A percentile compares a stretch with the other conserved stretches of the same genome.
phyloP scores from a whole-genome alignment of 2,113 vertebrate genomes.

The Corythaeola cristata region DNA sequence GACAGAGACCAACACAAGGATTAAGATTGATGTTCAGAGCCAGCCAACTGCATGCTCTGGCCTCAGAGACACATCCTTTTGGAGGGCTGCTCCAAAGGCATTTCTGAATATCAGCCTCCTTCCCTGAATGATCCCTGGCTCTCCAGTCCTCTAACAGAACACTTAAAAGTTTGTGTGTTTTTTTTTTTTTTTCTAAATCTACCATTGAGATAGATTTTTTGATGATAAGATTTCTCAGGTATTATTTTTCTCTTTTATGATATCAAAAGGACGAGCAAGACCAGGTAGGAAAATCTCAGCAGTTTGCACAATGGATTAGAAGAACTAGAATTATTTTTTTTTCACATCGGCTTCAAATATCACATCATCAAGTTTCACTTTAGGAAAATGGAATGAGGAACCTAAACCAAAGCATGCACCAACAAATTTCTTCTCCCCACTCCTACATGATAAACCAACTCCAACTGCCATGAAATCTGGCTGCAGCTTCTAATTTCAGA shows the following conservation, averaged over 20 bases:
- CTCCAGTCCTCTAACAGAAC: not conserved
- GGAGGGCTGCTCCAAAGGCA: not conserved
- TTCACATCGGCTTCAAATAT: not conserved
- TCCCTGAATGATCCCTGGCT: not conserved
- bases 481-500: not conserved
- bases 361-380: not conserved
- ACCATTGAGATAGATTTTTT: not conserved
- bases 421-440: not conserved
- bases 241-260: not conserved
- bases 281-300: not conserved
- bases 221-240: not conserved
- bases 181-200: not conserved
- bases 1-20: accelerated
- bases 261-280: not conserved
- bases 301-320: not conserved
- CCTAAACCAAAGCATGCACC: not conserved
- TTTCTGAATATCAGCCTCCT: not conserved
- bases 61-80: not conserved
- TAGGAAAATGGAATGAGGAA: not conserved
- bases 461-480: not conserved
- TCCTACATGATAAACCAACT: not conserved
- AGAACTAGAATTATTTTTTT: not conserved
- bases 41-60: not conserved
- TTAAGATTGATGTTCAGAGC: not conserved
- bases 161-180: accelerated